A percentile compares a stretch with the other conserved stretches of the same genome.
These are phyloP conservation scores for Girardinus metallicus DNA, from an alignment of 2,797 vertebrate genomes.

Conservation along the genomic window DNA sequence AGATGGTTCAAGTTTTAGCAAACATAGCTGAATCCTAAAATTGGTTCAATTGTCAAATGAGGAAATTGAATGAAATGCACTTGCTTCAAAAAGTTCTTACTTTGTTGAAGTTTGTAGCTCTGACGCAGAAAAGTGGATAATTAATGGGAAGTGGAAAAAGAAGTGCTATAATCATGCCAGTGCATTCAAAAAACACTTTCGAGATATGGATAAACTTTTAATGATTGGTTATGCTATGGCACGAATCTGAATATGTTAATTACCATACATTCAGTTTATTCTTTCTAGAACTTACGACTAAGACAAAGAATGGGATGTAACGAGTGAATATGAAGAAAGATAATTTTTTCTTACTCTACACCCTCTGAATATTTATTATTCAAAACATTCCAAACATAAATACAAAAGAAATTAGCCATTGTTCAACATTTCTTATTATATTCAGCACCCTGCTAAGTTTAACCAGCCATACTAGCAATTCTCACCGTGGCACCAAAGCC, in stretches of 20 bases:
- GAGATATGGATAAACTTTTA: neutral
- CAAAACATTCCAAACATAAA: conserved; percentile 22
- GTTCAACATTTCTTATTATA: conserved; percentile 32
- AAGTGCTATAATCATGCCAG: neutral
- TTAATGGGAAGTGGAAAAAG: neutral
- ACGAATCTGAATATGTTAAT: conserved; percentile 5
- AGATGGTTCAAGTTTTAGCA: neutral
- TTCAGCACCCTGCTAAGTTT: neutral
- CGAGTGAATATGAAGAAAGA: conserved; percentile 8
- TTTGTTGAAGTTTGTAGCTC: neutral
- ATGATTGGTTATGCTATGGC: neutral
- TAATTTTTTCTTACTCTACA: conserved; percentile 13
- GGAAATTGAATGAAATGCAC: neutral
- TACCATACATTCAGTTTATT: conserved; percentile 12
- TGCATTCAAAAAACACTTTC: neutral
- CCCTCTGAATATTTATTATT: conserved; percentile 13
- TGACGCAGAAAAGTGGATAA: neutral
- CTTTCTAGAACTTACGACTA: conserved; percentile 12
- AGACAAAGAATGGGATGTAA: conserved; percentile 31
- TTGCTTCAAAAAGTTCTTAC: neutral
- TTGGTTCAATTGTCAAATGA: neutral
- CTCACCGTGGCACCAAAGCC: conserved; percentile 18
- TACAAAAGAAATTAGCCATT: conserved; percentile 47
- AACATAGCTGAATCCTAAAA: neutral
- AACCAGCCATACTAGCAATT: neutral